phyloP scores from a whole-genome alignment of 2,888 invertebrate genomes.

The Plutella xylostella region DNA sequence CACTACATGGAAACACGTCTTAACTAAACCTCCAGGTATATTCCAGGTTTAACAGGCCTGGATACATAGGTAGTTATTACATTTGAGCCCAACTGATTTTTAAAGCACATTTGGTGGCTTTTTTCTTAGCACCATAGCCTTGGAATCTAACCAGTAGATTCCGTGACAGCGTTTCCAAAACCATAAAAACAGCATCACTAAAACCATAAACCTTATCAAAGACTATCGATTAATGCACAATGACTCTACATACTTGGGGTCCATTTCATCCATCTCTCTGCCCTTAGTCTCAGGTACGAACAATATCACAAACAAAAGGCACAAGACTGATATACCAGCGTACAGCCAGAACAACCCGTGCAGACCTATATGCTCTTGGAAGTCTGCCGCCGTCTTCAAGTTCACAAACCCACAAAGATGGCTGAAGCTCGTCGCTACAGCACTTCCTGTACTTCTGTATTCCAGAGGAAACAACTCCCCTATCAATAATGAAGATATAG shows the following conservation, averaged over 20 bases:
- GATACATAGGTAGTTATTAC: too few species aligned
- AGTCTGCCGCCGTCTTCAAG: constrained; percentile 85
- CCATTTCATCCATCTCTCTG: constrained; percentile 89
- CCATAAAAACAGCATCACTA: too few species aligned
- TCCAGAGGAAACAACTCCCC: constrained; percentile 80
- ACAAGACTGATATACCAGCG: constrained; percentile 81
- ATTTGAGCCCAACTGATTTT: too few species aligned
- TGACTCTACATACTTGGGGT: constrained; percentile 73
- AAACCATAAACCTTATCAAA: too few species aligned
- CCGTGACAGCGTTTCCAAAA: too few species aligned
- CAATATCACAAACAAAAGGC: constrained; percentile 84
- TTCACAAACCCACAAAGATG: constrained; percentile 89
- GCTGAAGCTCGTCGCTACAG: constrained; percentile 83
- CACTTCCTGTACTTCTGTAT: constrained; percentile 75
- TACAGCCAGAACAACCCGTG: constrained; percentile 91
- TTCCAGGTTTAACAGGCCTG: too few species aligned
- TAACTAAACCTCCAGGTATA: constrained; percentile 7
- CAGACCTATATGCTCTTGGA: constrained; percentile 78
- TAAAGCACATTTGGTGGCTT: too few species aligned
- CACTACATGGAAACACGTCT: constrained; percentile 22
- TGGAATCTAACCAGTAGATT: too few species aligned
- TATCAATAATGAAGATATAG: constrained; percentile 78
- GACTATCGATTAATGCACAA: constrained; percentile 68
- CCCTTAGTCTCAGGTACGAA: constrained; percentile 94
- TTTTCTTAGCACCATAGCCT: too few species aligned